Percentiles rank a stretch among this genome's conserved stretches.
Conservation (phyloP, 2,888 invertebrate genomes). For the Dexiosoma caninum region DNA sequence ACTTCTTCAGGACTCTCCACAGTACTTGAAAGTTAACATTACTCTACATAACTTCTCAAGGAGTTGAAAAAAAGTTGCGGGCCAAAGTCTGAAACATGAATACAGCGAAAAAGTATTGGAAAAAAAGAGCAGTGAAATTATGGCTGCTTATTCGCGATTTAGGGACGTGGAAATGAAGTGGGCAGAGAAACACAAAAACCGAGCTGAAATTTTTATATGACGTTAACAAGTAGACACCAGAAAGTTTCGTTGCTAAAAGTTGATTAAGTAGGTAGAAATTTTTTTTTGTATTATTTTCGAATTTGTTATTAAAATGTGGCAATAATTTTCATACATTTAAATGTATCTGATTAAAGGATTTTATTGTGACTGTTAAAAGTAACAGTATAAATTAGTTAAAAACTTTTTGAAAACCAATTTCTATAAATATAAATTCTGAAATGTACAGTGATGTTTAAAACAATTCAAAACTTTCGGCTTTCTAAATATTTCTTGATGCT, state of each 20-base stretch:
- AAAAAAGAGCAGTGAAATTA: constrained; percentile 65
- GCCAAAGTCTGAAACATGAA: constrained; percentile 18
- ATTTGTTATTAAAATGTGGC: too few relatives aligned
- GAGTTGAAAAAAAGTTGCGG: constrained; percentile 23
- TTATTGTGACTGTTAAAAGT: too few relatives aligned
- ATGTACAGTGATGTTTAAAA: too few relatives aligned
- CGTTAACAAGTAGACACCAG: background rate
- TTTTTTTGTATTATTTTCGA: too few relatives aligned
- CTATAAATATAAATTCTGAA: too few relatives aligned
- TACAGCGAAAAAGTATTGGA: background rate
- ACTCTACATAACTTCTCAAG: constrained; percentile 29
- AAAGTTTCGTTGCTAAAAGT: background rate
- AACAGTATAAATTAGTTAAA: too few relatives aligned
- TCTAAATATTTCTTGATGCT: too few relatives aligned
- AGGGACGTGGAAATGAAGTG: constrained; percentile 73
- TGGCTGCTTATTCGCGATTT: constrained; percentile 73
- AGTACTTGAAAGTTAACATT: constrained; percentile 42
- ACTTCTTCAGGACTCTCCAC: constrained; percentile 19
- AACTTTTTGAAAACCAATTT: too few relatives aligned
- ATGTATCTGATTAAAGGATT: background rate
- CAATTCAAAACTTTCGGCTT: too few relatives aligned
- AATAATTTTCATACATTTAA: background rate
- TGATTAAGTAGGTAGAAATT: too few relatives aligned
- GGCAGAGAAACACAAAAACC: background rate
- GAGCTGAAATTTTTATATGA: background rate